Percentiles rank a stretch among this genome's conserved stretches.
These are phyloP conservation scores for Epistrophe eligans DNA, from an alignment of 2,888 invertebrate species.

Conservation along the genomic window DNA sequence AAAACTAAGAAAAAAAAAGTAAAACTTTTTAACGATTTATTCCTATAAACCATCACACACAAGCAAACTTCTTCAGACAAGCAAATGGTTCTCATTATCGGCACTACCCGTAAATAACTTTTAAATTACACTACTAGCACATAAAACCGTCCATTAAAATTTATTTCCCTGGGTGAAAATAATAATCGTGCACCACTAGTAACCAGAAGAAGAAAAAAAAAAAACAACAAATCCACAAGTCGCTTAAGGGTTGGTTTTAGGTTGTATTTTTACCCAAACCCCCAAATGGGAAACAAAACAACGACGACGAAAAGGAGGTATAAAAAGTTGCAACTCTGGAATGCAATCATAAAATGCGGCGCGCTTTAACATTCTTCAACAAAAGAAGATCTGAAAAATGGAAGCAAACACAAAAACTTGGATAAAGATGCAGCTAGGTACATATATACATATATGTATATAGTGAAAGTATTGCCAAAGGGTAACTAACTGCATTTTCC, in stretches of 20 bases:
- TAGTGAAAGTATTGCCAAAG: conserved; percentile 36
- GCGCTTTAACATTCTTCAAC: conserved; percentile 57
- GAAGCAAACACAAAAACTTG: conserved; percentile 13
- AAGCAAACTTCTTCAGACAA: conserved; percentile 43
- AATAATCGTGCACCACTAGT: conserved; percentile 69
- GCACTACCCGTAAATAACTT: conserved; percentile 71
- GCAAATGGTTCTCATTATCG: conserved; percentile 72
- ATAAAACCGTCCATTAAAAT: conserved; percentile 74
- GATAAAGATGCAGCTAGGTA: conserved; percentile 23
- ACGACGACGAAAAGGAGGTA: not conserved
- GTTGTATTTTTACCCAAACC: not conserved
- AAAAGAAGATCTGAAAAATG: conserved; percentile 16
- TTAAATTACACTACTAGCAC: conserved; percentile 70
- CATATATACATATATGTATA: not conserved
- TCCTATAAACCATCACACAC: conserved; percentile 9
- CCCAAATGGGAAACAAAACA: not conserved
- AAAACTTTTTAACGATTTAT: conserved; percentile 36
- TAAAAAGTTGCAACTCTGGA: conserved; percentile 65
- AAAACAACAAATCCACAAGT: conserved; percentile 37
- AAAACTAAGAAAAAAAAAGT: not conserved
- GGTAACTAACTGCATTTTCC: conserved; percentile 60
- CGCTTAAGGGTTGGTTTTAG: conserved; percentile 29
- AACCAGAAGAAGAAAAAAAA: conserved; percentile 16
- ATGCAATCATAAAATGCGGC: conserved; percentile 71
- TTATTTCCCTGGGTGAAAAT: conserved; percentile 69